A percentile compares a stretch with the other conserved stretches of the same genome.
Evolutionary conservation across 2,113 vertebrate species (phyloP).

Genomic region (Cathartes aura): DNA sequence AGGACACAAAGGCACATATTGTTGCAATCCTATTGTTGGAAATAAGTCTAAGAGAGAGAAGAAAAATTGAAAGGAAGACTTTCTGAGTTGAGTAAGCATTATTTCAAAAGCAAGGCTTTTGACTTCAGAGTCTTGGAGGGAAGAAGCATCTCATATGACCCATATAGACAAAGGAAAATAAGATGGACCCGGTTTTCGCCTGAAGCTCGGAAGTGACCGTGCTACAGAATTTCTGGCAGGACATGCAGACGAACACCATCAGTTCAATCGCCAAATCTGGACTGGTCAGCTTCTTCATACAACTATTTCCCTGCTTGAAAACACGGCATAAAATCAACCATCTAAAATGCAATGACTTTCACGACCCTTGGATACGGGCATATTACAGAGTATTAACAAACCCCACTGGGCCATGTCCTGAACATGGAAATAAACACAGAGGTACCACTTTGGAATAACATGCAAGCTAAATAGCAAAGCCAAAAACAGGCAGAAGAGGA

Average conservation of each 20-base stretch:
- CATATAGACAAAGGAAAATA: background rate
- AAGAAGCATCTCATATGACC: background rate
- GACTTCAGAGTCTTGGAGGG: background rate
- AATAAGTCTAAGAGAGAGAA: background rate
- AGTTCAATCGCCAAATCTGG: background rate
- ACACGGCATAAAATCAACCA: rapidly evolving
- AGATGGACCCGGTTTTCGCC: background rate
- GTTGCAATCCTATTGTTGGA: background rate
- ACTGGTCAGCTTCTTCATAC: background rate
- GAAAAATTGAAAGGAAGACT: background rate
- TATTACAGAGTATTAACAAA: background rate
- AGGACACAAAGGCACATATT: background rate
- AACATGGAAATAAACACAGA: background rate
- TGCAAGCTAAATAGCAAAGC: background rate
- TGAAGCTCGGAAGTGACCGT: background rate
- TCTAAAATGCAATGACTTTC: background rate
- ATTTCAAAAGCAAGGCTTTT: background rate
- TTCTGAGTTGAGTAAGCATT: background rate
- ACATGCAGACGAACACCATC: background rate
- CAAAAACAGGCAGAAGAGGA: background rate
- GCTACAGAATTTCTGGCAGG: background rate
- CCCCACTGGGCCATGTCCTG: background rate
- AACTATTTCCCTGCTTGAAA: background rate
- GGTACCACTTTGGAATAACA: background rate
- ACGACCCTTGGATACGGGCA: background rate